Percentiles rank a stretch among this genome's conserved stretches.
These are phyloP conservation scores for Bagarius yarrelli DNA, from an alignment of 2,113 vertebrate genomes.

Conservation along the genomic window DNA sequence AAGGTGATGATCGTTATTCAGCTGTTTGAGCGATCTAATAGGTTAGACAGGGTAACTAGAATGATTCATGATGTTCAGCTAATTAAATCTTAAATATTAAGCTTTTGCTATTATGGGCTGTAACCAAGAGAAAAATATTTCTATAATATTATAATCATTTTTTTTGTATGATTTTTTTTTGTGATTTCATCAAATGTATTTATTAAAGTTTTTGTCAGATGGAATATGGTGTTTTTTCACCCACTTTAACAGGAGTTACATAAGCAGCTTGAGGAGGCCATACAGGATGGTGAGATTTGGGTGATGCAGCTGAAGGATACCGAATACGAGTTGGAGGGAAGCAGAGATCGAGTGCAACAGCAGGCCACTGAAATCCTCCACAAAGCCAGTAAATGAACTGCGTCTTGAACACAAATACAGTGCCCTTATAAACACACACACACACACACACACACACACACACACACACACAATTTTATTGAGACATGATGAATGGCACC, in stretches of 20 bases:
- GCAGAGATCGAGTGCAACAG: slow-evolving; percentile 88
- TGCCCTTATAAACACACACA: background rate
- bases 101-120: background rate
- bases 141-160: too few species aligned
- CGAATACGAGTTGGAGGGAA: slow-evolving; percentile 88
- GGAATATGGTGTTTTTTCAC: background rate
- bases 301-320: slow-evolving; percentile 94
- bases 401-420: slow-evolving; percentile 31
- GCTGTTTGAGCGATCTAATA: background rate
- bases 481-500: slow-evolving; percentile 5
- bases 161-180: too few species aligned
- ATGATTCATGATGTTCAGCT: background rate
- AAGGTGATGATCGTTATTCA: slow-evolving; percentile 71
- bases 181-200: background rate
- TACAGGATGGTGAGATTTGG: slow-evolving; percentile 88
- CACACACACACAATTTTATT: background rate
- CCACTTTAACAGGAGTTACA: slow-evolving; percentile 81
- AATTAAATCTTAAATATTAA: too few species aligned
- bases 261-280: slow-evolving; percentile 91
- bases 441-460: slow-evolving; percentile 14
- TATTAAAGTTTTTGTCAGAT: background rate
- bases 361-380: slow-evolving; percentile 85
- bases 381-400: slow-evolving; percentile 55
- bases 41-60: background rate
- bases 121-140: background rate